phyloP scores from a whole-genome alignment of 2,888 invertebrate species.

The Rhagonycha fulva region DNA sequence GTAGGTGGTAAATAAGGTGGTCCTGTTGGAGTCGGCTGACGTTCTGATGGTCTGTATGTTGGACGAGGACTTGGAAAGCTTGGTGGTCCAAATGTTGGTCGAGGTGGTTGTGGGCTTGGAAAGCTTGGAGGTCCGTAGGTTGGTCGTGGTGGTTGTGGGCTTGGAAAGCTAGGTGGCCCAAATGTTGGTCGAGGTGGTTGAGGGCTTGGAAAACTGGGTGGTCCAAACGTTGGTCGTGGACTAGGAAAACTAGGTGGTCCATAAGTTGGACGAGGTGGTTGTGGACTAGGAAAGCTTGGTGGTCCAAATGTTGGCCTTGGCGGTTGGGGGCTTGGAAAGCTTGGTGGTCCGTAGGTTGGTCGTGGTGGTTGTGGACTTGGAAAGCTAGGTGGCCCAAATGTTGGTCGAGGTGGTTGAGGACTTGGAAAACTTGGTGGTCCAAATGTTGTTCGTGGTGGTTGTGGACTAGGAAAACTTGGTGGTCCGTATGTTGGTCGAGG shows the following conservation, averaged over 20 bases:
- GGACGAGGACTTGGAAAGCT: neutral
- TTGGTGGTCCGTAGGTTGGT: slow-evolving; percentile 7
- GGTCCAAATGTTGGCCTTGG: slow-evolving; percentile 5
- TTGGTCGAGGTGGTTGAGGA: slow-evolving; percentile 26
- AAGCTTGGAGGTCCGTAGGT: slow-evolving; percentile 19
- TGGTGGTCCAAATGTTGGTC: neutral
- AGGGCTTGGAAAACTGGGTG: neutral
- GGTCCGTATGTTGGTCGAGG: slow-evolving; percentile 12
- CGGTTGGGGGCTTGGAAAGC: slow-evolving; percentile 8
- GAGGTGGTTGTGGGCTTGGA: slow-evolving; percentile 22
- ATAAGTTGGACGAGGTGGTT: neutral
- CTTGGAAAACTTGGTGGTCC: slow-evolving; percentile 8
- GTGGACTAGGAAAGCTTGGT: neutral
- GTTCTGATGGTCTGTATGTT: slow-evolving; percentile 11
- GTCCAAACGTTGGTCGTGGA: slow-evolving; percentile 7
- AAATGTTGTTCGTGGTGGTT: neutral
- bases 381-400: slow-evolving; percentile 5
- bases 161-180: neutral
- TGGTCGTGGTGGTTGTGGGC: slow-evolving; percentile 3
- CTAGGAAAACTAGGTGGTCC: neutral
- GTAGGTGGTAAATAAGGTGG: slow-evolving; percentile 5
- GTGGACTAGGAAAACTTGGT: neutral
- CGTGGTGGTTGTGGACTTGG: slow-evolving; percentile 13
- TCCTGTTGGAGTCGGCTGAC: slow-evolving; percentile 6
- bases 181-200: slow-evolving; percentile 7